Percentiles rank a stretch among this genome's conserved stretches.
phyloP scores from a whole-genome alignment of 1,140 invertebrate genomes.

The Magallana ariakensis region DNA sequence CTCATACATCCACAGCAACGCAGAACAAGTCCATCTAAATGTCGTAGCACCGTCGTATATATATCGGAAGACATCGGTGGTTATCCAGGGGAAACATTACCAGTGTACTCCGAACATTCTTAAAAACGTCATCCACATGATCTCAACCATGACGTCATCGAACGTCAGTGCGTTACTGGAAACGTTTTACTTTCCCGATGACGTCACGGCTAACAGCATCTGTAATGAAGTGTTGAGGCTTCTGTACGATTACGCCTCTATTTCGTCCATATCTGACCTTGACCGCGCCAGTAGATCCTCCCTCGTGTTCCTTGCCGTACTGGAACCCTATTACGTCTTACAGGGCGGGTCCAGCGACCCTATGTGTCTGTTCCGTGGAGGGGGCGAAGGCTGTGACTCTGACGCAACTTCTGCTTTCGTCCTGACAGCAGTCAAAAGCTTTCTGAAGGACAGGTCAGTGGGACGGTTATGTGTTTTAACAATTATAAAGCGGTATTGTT shows the following conservation, averaged over 20 bases:
- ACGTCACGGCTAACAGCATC: neutral
- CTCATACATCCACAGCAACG: neutral
- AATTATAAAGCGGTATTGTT: too few species aligned
- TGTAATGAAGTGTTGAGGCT: neutral
- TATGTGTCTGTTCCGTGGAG: neutral
- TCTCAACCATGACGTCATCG: conserved; percentile 7
- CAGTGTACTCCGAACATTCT: neutral
- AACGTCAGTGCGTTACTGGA: neutral
- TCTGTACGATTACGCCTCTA: neutral
- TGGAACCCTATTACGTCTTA: neutral
- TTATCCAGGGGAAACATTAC: neutral
- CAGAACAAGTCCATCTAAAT: neutral
- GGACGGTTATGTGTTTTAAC: too few species aligned
- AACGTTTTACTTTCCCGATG: conserved; percentile 6
- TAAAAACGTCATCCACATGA: neutral
- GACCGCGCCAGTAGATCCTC: neutral
- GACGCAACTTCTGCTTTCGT: neutral
- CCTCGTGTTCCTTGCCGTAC: neutral
- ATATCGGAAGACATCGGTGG: neutral
- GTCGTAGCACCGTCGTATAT: neutral
- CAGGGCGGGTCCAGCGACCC: neutral
- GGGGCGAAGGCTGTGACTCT: neutral
- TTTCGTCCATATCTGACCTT: neutral
- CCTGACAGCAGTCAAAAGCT: neutral
- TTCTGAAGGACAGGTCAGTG: neutral